Conservation (phyloP, 2,888 invertebrate species). For the Mycalesis mineus region DNA sequence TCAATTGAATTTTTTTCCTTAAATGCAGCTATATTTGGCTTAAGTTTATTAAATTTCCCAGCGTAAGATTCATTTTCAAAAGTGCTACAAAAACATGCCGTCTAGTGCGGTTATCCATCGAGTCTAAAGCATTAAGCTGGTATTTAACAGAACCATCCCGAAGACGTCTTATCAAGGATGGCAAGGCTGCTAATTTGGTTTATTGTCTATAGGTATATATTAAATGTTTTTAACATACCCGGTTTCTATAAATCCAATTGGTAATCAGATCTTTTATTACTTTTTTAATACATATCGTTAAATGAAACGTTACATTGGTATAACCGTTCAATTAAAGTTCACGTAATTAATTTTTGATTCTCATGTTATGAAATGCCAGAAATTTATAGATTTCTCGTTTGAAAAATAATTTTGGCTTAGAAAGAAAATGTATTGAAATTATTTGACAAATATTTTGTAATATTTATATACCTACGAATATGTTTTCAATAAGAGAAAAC, state of each 20-base stretch:
- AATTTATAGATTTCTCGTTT: neutral
- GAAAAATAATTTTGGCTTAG: neutral
- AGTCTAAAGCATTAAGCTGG: too few species aligned
- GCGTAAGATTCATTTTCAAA: too few species aligned
- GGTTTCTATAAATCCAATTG: neutral
- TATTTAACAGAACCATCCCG: too few species aligned
- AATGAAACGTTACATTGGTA: neutral
- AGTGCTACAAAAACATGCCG: too few species aligned
- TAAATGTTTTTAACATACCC: too few species aligned
- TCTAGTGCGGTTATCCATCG: too few species aligned
- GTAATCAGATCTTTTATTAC: constrained; percentile 1
- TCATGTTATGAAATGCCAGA: neutral
- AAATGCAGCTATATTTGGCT: too few species aligned
- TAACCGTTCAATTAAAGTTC: neutral
- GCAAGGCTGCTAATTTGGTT: too few species aligned
- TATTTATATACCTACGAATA: neutral
- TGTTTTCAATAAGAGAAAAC: neutral
- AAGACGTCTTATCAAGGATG: too few species aligned
- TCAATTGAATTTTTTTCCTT: too few species aligned
- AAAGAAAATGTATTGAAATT: neutral
- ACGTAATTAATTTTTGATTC: constrained; percentile 4
- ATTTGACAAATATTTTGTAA: neutral
- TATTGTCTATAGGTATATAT: too few species aligned
- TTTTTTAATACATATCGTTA: neutral
- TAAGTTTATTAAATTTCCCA: too few species aligned